Evolutionary conservation across 2,113 vertebrate genomes (phyloP), one percentile per base, ranked within the genome.

Genomic region (Budorcas taxicolor): DNA sequence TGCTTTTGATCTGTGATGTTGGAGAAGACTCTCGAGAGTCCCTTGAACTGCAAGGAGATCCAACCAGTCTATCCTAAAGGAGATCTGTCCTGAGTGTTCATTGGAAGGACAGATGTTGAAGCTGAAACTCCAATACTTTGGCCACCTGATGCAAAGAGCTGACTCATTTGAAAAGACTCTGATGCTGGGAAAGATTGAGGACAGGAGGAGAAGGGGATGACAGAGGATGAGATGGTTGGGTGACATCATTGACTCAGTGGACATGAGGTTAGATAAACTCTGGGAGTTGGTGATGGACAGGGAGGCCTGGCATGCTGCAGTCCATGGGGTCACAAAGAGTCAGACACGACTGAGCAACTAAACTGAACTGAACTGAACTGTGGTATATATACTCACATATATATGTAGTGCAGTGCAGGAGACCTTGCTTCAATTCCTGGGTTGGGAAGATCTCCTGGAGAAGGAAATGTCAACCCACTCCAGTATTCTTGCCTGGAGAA

Each of bases 331-430:
- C 3, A 0, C 36, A 40, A 74, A 74, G 36, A 74, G 67, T 74
- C 0, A 1, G 67, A 74, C 21, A 12, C 0, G 1, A 40, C 21
- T 74, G n/a, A 74, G 67, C 0, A 3, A 25, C 67, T 74, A 12
- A 74, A 25, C 19, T 13, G n/a, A 23, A 71, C 9, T 71, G 15
- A n/a, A 64, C 7, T 64, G 67, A 40, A 23, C 17, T 40, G n/a
- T 23, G n/a, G n/a, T 71, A 71, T 71, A 23, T 21, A 23, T 40
- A 71, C 10, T 71, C 64, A 23, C 19, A 71, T 71, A 71, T 40
- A 40, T 40, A 40, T 23, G 2, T 36, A 21, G n/a, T 71, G 19
- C 19, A 71, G 67, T 36, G 19, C n/a, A 40, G 33, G 67, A 71
- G 67, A 40, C 67, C n/a, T 36, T 0, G 5, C 19, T 71, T 71